Conservation (phyloP, 2,888 invertebrate genomes). For the Pecten maximus region DNA sequence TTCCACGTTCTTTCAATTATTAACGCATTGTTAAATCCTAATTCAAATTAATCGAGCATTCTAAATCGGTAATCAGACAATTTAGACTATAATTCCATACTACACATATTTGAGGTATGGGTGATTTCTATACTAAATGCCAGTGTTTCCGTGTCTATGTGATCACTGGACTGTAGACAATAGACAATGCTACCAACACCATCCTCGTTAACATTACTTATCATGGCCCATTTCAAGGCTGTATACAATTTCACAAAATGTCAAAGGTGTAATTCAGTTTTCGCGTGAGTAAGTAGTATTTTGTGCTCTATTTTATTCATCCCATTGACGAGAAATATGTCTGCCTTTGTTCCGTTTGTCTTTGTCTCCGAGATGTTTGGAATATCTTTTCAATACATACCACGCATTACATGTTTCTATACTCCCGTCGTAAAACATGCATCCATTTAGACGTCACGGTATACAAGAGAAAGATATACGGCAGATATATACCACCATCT, state of each 20-base stretch:
- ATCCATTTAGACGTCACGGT: slow-evolving; percentile 2
- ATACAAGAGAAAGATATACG: neutral
- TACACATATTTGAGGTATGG: neutral
- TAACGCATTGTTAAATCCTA: slow-evolving; percentile 15
- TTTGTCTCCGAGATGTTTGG: neutral
- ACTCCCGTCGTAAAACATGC: neutral
- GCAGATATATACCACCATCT: neutral
- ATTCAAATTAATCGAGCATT: neutral
- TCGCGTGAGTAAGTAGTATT: neutral
- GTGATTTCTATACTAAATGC: neutral
- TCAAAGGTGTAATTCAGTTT: neutral
- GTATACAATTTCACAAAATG: slow-evolving; percentile 10
- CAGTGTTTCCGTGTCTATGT: neutral
- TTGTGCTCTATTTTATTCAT: neutral
- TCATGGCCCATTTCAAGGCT: neutral
- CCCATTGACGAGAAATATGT: neutral
- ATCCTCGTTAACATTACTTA: neutral
- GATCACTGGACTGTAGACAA: neutral
- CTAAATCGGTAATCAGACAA: neutral
- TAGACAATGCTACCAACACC: neutral
- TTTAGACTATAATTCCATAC: neutral
- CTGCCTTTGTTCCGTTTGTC: neutral
- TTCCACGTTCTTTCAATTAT: neutral
- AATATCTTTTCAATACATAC: neutral
- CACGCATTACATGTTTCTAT: neutral